Evolutionary conservation across 2,797 vertebrate genomes (phyloP).

Genomic region (Epinephelus malabaricus): DNA sequence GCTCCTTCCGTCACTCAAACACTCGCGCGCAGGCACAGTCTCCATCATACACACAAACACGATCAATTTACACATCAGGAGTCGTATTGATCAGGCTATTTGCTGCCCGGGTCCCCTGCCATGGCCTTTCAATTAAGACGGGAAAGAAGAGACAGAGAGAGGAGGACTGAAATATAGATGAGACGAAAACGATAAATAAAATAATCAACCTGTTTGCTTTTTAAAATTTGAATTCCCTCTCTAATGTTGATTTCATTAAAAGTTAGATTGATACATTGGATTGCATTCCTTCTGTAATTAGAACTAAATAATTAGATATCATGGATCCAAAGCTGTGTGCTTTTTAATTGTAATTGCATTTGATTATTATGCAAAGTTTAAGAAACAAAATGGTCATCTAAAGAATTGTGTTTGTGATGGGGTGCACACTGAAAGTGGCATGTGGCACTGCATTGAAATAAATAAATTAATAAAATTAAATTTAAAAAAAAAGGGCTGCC

Average conservation of each 20-base stretch:
- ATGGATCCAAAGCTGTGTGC: neutral
- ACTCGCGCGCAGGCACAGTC: conserved; percentile 42
- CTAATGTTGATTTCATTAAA: conserved; percentile 34
- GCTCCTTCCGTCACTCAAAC: conserved; percentile 59
- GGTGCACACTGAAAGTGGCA: neutral
- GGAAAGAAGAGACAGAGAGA: conserved; percentile 54
- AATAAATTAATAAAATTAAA: neutral
- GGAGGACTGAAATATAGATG: conserved; percentile 65
- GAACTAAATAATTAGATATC: neutral
- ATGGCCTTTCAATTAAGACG: conserved; percentile 85
- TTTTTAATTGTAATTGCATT: neutral
- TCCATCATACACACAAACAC: conserved; percentile 56
- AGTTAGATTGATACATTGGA: neutral
- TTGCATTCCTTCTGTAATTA: neutral
- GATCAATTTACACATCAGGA: conserved; percentile 88
- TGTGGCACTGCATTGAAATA: neutral
- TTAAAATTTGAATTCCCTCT: neutral
- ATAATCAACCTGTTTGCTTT: conserved; percentile 35
- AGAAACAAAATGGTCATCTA: neutral
- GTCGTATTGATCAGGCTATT: conserved; percentile 86
- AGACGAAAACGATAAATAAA: conserved; percentile 47
- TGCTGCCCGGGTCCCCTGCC: conserved; percentile 80
- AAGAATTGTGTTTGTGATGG: neutral
- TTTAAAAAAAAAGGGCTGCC: too few species aligned
- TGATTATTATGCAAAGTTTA: neutral